phyloP scores from a whole-genome alignment of 2,888 invertebrate genomes.

The Sepiola atlantica region DNA sequence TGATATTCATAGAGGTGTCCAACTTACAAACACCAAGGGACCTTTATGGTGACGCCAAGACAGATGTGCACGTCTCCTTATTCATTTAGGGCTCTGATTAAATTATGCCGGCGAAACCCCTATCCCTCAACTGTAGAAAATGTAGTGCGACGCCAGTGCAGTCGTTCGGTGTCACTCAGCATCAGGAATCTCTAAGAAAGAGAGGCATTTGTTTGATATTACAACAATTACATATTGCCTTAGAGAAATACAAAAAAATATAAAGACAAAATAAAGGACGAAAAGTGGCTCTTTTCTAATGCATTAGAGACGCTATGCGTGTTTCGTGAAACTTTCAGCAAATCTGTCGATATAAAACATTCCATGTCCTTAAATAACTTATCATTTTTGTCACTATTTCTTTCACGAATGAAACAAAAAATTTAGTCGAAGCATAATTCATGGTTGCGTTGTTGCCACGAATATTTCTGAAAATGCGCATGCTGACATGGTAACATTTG shows the following conservation, averaged over 20 bases:
- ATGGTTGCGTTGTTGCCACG: no score
- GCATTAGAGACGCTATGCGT: neutral
- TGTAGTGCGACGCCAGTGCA: neutral
- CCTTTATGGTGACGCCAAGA: conserved; percentile 1
- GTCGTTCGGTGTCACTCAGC: neutral
- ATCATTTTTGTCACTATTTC: neutral
- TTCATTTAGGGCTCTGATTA: conserved; percentile 8
- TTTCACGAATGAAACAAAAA: neutral
- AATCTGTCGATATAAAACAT: neutral
- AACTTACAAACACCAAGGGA: conserved; percentile 3
- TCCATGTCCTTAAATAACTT: neutral
- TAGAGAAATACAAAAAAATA: neutral
- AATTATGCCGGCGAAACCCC: neutral
- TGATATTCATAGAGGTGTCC: no score
- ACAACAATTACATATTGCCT: neutral
- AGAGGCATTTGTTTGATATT: conserved; percentile 12
- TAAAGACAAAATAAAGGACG: neutral
- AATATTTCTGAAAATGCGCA: no score
- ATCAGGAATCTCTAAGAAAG: conserved; percentile 16
- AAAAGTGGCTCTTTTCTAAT: neutral
- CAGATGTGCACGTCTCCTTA: conserved; percentile 12
- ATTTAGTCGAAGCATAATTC: no score
- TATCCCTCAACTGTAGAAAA: neutral
- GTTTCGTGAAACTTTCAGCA: neutral
- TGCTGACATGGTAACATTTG: no score